Percentiles rank a stretch among this genome's conserved stretches.
phyloP scores from a whole-genome alignment of 2,113 vertebrate species.

The Pagrus major region DNA sequence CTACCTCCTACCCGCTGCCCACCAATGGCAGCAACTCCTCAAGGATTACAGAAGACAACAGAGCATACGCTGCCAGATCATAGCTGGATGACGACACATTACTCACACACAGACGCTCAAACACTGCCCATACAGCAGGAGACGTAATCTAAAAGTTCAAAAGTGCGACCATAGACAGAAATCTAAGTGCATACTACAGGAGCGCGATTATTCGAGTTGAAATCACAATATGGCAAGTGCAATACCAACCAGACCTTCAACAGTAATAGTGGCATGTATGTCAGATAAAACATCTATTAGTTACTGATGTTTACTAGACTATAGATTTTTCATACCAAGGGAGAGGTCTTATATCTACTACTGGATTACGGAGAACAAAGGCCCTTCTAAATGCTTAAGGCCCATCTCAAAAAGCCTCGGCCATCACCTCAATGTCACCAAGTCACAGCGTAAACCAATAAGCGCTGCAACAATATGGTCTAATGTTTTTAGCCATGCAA shows the following conservation, averaged over 20 bases:
- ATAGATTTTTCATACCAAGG: neutral
- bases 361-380: slow-evolving; percentile 37
- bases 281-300: neutral
- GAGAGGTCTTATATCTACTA: slow-evolving; percentile 15
- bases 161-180: neutral
- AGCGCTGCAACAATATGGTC: slow-evolving; percentile 39
- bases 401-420: slow-evolving; percentile 18
- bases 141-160: neutral
- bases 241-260: neutral
- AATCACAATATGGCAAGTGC: too few relatives aligned
- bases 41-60: slow-evolving; percentile 72
- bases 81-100: slow-evolving; percentile 60
- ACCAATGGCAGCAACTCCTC: slow-evolving; percentile 53
- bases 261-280: neutral
- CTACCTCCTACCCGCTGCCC: slow-evolving; percentile 9
- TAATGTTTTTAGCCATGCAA: slow-evolving; percentile 73
- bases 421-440: slow-evolving; percentile 63
- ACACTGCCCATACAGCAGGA: slow-evolving; percentile 6
- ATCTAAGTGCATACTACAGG: too few relatives aligned
- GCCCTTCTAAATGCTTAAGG: neutral
- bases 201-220: too few relatives aligned
- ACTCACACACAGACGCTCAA: slow-evolving; percentile 40
- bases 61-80: slow-evolving; percentile 62
- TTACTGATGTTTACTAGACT: neutral
- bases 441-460: slow-evolving; percentile 45